Conservation (phyloP, 2,113 vertebrate genomes). For the Puffinus mauretanicus region DNA sequence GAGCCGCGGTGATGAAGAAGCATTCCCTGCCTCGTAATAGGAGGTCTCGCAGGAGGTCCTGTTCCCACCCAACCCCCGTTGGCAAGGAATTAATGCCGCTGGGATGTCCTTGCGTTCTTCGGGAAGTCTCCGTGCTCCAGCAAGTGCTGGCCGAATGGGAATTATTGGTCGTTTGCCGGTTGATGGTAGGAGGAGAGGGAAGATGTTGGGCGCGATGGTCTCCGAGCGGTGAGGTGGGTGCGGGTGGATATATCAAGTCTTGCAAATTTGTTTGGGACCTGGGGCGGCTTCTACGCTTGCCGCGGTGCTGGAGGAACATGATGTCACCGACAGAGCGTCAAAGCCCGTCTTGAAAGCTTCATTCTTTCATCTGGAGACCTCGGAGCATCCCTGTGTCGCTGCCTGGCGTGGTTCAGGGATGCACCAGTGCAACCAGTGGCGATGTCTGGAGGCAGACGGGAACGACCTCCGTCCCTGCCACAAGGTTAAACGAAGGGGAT, state of each 20-base stretch:
- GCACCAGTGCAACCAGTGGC: too few relatives aligned
- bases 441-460: background rate
- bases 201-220: background rate
- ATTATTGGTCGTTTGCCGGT: rapidly evolving
- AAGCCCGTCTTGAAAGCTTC: background rate
- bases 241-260: background rate
- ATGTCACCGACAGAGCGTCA: background rate
- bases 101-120: background rate
- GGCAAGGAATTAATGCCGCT: background rate
- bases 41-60: background rate
- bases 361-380: background rate
- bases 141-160: background rate
- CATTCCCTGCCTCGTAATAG: rapidly evolving
- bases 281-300: background rate
- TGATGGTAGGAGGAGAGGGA: background rate
- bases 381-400: background rate
- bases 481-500: too few relatives aligned
- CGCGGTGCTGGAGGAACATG: background rate
- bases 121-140: background rate
- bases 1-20: background rate
- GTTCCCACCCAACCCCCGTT: background rate
- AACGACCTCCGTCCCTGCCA: background rate
- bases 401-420: background rate
- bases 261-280: background rate
- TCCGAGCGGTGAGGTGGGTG: too few relatives aligned